A percentile compares a stretch with the other conserved stretches of the same genome.
phyloP scores from a whole-genome alignment of 2,888 invertebrate species.

The Agrochola circellaris region DNA sequence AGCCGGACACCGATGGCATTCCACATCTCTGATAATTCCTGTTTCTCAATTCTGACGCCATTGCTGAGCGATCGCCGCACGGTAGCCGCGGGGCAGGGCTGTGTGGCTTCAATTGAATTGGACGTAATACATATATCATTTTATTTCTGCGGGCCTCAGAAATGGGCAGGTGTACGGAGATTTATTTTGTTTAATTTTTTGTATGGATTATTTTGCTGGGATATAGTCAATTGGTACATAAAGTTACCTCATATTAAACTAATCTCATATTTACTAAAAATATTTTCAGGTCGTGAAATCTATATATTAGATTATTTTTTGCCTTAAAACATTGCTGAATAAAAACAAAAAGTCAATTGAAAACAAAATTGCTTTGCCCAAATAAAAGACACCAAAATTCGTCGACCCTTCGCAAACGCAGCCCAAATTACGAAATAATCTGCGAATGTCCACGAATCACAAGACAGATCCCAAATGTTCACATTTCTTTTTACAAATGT shows the following conservation, averaged over 20 bases:
- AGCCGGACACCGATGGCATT: slow-evolving; percentile 67
- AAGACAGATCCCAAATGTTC: slow-evolving; percentile 29
- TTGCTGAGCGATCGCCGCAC: slow-evolving; percentile 37
- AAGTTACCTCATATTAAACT: too few relatives aligned
- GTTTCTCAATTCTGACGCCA: slow-evolving; percentile 66
- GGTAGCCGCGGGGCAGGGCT: slow-evolving; percentile 54
- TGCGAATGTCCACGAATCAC: slow-evolving; percentile 19
- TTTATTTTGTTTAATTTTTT: slow-evolving; percentile 29
- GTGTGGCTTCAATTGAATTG: slow-evolving; percentile 55
- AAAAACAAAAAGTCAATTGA: neutral
- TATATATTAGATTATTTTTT: neutral
- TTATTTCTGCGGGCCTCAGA: slow-evolving; percentile 31
- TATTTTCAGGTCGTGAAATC: neutral
- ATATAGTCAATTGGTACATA: neutral
- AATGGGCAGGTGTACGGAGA: slow-evolving; percentile 17
- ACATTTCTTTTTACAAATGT: slow-evolving; percentile 28
- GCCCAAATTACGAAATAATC: slow-evolving; percentile 38
- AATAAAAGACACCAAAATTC: neutral
- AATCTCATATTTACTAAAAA: neutral
- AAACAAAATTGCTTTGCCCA: neutral
- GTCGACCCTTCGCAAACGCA: slow-evolving; percentile 18
- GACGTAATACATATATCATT: slow-evolving; percentile 25
- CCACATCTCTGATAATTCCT: slow-evolving; percentile 72
- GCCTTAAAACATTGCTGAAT: neutral
- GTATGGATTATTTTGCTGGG: slow-evolving; percentile 8